Conservation (phyloP, 2,888 invertebrate species). For the Drosophila quasianomalipes region DNA sequence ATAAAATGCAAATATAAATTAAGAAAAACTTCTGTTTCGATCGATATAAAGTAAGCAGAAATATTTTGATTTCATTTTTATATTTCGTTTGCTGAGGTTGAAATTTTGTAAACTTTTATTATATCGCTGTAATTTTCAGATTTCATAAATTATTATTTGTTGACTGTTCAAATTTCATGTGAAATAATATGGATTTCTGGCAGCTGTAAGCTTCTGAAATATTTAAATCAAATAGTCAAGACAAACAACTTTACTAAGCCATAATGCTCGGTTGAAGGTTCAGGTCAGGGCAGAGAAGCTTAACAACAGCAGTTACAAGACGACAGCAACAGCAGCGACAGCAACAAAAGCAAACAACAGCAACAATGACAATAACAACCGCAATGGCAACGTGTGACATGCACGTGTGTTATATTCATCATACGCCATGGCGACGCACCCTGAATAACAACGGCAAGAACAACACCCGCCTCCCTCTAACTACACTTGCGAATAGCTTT, state of each 20-base stretch:
- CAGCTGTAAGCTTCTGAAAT: background rate
- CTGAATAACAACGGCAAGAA: conserved; percentile 32
- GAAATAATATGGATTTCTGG: background rate
- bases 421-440: conserved; percentile 73
- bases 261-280: background rate
- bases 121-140: background rate
- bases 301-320: conserved; percentile 50
- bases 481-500: conserved; percentile 24
- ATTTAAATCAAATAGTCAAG: background rate
- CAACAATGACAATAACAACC: conserved; percentile 27
- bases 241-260: conserved; percentile 5
- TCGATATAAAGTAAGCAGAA: background rate
- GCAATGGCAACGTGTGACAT: conserved; percentile 61
- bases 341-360: conserved; percentile 17
- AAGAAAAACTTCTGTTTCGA: background rate
- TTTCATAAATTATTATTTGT: background rate
- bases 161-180: background rate
- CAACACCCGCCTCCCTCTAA: background rate
- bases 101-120: background rate
- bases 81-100: background rate
- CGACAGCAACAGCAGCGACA: conserved; percentile 33
- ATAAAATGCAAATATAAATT: background rate
- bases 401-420: conserved; percentile 76
- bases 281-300: conserved; percentile 9
- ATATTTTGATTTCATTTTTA: background rate